Evolutionary conservation across 1,140 invertebrate species (phyloP).

Genomic region (Lepidurus packardi): DNA sequence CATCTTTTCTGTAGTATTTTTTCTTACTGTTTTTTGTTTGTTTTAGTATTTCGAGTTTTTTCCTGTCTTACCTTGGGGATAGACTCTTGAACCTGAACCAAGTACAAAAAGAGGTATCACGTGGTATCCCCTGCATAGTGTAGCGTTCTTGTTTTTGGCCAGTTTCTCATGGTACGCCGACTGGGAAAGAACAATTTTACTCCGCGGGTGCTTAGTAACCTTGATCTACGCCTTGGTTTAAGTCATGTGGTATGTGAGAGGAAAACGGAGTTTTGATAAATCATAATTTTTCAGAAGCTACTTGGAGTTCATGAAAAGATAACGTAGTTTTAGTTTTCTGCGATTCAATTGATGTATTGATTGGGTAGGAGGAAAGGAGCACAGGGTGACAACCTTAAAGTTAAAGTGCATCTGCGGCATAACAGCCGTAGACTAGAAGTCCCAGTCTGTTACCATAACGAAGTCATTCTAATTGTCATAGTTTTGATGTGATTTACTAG

Average conservation of each 20-base stretch:
- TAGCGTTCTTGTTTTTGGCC: background rate
- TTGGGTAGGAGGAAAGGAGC: too few species aligned
- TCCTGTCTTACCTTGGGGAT: background rate
- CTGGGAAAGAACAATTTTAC: background rate
- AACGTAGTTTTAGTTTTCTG: too few species aligned
- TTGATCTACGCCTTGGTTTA: slow-evolving; percentile 8
- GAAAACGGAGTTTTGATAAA: too few species aligned
- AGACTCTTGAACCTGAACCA: background rate
- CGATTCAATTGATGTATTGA: too few species aligned
- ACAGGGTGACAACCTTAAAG: too few species aligned
- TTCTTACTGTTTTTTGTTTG: background rate
- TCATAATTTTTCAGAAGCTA: too few species aligned
- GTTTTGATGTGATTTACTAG: too few species aligned
- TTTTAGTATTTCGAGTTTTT: background rate
- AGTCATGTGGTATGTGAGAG: background rate
- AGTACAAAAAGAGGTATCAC: background rate
- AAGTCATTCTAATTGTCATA: too few species aligned
- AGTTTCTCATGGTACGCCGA: background rate
- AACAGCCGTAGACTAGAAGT: too few species aligned
- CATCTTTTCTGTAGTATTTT: background rate
- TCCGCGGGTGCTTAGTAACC: background rate
- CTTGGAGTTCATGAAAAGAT: too few species aligned
- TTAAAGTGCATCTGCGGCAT: too few species aligned
- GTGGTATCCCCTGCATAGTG: background rate
- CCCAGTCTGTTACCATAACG: too few species aligned